These are phyloP conservation scores for Portunus trituberculatus DNA, from an alignment of 1,140 invertebrate genomes.

Conservation along the genomic window DNA sequence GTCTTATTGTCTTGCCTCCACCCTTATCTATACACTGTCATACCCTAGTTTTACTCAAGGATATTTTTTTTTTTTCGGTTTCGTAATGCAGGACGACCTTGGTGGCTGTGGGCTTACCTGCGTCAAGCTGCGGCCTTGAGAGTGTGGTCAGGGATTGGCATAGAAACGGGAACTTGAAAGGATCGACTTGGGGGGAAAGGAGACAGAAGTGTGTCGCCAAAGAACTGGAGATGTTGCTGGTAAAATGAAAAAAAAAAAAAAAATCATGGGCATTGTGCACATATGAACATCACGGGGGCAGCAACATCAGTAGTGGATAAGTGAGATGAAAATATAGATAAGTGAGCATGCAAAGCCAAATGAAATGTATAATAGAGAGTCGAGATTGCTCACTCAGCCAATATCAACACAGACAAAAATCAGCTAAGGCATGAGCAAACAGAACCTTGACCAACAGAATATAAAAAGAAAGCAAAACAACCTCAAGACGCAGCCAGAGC, in stretches of 20 bases:
- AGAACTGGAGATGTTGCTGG: neutral
- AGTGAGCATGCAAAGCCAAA: neutral
- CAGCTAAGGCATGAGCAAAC: neutral
- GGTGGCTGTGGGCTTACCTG: neutral
- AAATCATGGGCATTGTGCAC: neutral
- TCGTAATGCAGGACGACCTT: neutral
- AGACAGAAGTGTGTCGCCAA: neutral
- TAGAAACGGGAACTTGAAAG: neutral
- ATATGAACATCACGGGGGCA: neutral
- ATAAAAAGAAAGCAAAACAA: neutral
- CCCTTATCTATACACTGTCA: neutral
- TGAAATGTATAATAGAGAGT: neutral
- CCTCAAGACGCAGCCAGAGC: neutral
- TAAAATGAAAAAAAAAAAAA: neutral
- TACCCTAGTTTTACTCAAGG: neutral
- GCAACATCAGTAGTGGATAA: neutral
- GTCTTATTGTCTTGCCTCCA: neutral
- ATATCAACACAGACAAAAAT: neutral
- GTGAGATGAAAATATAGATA: neutral
- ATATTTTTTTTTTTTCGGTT: neutral
- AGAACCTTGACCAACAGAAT: neutral
- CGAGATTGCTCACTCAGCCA: neutral
- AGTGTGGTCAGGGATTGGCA: neutral
- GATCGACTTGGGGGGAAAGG: neutral
- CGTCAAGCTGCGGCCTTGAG: neutral